Evolutionary conservation across 2,797 vertebrate genomes (phyloP), one percentile per base, ranked within the genome.

Genomic region (Pseudochaenichthys georgianus): DNA sequence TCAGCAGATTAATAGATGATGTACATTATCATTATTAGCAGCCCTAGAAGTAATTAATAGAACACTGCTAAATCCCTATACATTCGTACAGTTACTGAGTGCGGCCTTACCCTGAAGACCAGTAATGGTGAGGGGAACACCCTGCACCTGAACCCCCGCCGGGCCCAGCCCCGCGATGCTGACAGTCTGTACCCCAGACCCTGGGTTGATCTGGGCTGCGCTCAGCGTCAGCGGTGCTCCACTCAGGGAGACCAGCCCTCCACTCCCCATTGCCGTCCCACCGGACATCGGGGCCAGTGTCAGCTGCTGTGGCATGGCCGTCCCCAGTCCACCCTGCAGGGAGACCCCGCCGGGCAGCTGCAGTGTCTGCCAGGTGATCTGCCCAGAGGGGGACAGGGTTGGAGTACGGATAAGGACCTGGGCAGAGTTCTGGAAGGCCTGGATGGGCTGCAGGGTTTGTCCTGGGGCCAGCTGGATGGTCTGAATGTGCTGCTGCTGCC

Each of bases 321-420:
- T 85, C 54, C 97, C 97, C 71, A 99, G 95, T 84, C 97, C 95
- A 67, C 97, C 96, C 89, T 98, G 95, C 75, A 93, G 78, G 65
- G 97, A 96, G 83, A 99, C 95, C 38, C 96, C 97, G 48, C 98
- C 96, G 2, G 98, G 97, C 86, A 99, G 95, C 93, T 99, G 98
- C 72, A 99, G 95, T 21, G 98, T 99, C 84, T 99, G 98, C 98
- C 98, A 99, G 89, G 97, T 98, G 90, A 99, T 97, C 91, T 99
- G 98, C 57, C 98, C 98, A 41, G 96, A 97, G 13, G 98, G 96
- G 23, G 97, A 98, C 89, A 99, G 92, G 69, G 97, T 99, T 3
- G 98, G 98, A 84, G 98, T 96, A 80, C 98, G 96, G 84, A 99
- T 99, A 78, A 99, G 96, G 87, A 99, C 96, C 94, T 99, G 97